Percentiles rank a stretch among this genome's conserved stretches.
Conservation (phyloP, 2,797 vertebrate genomes). For the Halcyon badia region DNA sequence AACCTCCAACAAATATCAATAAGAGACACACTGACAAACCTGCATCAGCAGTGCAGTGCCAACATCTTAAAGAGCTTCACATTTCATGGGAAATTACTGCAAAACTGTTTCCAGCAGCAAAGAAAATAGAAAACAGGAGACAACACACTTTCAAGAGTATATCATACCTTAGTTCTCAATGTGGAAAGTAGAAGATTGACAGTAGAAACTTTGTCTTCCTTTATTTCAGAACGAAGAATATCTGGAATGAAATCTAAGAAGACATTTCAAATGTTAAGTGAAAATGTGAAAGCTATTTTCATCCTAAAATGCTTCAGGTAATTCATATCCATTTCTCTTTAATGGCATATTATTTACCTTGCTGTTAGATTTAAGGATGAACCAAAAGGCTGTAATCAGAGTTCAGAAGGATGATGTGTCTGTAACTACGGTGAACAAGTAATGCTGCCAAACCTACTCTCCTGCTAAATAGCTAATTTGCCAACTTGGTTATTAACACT, state of each 20-base stretch:
- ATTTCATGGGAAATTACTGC: background rate
- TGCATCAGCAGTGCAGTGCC: background rate
- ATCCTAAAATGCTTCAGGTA: background rate
- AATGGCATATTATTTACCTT: background rate
- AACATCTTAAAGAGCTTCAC: background rate
- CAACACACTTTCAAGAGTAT: background rate
- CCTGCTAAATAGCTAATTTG: background rate
- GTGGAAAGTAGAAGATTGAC: constrained; percentile 92
- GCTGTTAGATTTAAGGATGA: background rate
- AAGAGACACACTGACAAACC: background rate
- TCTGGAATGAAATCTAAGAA: constrained; percentile 90
- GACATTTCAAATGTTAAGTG: constrained; percentile 45
- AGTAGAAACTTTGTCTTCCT: constrained; percentile 91
- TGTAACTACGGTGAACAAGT: background rate
- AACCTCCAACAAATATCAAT: background rate
- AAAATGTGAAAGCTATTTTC: background rate
- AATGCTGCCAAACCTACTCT: background rate
- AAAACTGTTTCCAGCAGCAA: background rate
- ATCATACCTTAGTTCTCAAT: constrained; percentile 87
- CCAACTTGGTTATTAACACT: background rate
- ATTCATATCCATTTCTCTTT: background rate
- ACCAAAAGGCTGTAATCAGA: background rate
- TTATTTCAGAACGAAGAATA: constrained; percentile 89
- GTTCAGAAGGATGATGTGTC: background rate
- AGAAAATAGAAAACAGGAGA: background rate